A percentile compares a stretch with the other conserved stretches of the same genome.
These are phyloP conservation scores for Agriopis aurantiaria DNA, from an alignment of 2,888 invertebrate genomes.

Conservation along the genomic window DNA sequence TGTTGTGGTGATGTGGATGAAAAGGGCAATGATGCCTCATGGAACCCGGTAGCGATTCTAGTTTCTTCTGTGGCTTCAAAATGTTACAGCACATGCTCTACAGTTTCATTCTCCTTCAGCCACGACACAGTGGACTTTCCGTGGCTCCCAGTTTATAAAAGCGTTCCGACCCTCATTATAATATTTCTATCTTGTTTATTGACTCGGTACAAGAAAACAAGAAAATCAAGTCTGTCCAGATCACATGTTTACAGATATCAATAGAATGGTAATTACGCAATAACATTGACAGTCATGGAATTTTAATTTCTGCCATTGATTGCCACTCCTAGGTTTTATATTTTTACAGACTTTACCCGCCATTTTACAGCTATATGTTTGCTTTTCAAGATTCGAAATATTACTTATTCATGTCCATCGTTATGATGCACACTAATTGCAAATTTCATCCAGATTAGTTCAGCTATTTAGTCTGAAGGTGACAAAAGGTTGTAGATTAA, in stretches of 20 bases:
- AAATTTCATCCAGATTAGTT: background rate
- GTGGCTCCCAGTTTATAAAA: too few species aligned
- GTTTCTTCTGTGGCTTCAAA: too few species aligned
- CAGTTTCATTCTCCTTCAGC: too few species aligned
- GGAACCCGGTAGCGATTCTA: too few species aligned
- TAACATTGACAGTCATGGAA: conserved; percentile 5
- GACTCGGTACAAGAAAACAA: conserved; percentile 10
- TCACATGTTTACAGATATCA: conserved; percentile 9
- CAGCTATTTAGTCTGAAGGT: background rate
- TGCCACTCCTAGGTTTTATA: background rate
- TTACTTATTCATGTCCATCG: too few species aligned
- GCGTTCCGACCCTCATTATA: too few species aligned
- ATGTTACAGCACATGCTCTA: too few species aligned
- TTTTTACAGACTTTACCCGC: background rate
- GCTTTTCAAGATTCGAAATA: too few species aligned
- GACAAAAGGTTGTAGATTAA: background rate
- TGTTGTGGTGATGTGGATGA: too few species aligned
- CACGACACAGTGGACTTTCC: too few species aligned
- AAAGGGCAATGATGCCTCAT: too few species aligned
- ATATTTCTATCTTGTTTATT: background rate
- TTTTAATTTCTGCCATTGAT: background rate
- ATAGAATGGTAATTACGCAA: conserved; percentile 7
- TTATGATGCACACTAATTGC: too few species aligned
- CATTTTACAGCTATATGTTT: background rate
- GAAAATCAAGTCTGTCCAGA: conserved; percentile 25